phyloP scores from a whole-genome alignment of 2,113 vertebrate genomes.

The Amphiprion percula region DNA sequence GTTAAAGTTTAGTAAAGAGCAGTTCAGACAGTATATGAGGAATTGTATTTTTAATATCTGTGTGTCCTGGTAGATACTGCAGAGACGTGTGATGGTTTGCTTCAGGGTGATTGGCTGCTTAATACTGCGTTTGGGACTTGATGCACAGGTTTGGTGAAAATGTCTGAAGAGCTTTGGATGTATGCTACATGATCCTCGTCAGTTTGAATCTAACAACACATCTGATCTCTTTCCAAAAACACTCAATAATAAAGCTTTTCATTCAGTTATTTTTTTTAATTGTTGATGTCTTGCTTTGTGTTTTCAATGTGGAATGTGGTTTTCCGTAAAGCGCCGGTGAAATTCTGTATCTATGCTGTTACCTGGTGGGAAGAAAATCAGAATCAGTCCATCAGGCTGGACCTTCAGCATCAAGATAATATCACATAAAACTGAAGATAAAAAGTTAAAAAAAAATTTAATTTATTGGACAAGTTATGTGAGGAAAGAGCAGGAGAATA shows the following conservation, averaged over 20 bases:
- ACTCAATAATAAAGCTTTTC: constrained; percentile 65
- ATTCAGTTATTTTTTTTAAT: constrained; percentile 7
- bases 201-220: constrained; percentile 28
- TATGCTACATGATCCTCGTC: constrained; percentile 30
- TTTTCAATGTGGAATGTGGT: not conserved
- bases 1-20: not conserved
- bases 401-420: too few relatives aligned
- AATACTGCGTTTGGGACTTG: constrained; percentile 10
- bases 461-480: too few relatives aligned
- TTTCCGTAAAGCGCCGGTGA: not conserved
- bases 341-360: not conserved
- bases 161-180: constrained; percentile 48
- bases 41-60: constrained; percentile 42
- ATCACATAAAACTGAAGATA: too few relatives aligned
- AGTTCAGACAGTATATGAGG: constrained; percentile 48
- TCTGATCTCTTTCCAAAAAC: constrained; percentile 43
- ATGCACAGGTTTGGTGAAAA: constrained; percentile 17
- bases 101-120: not conserved
- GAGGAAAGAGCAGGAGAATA: too few relatives aligned
- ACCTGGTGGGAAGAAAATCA: not conserved
- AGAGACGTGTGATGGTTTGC: not conserved
- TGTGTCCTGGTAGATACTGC: constrained; percentile 27
- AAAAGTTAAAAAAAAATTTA: too few relatives aligned
- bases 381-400: not conserved
- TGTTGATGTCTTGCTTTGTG: not conserved